Base-by-base conservation (phyloP, 1,140 invertebrate genomes). In the Armadillidium nasatum region DNA sequence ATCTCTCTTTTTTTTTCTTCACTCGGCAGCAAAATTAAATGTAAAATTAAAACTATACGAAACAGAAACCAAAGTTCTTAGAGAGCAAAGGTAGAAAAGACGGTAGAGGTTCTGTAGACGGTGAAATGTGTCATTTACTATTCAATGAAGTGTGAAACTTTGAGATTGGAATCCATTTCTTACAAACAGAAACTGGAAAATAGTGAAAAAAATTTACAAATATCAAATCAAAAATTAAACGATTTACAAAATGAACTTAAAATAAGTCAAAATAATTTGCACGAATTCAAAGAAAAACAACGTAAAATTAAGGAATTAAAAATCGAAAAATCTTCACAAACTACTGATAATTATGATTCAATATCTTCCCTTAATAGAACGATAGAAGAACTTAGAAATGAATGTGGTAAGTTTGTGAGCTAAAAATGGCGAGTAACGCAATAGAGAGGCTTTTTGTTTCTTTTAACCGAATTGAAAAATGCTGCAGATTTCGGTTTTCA, bases 211-310 rank as follows among this genome's bases (percentile, higher is more conserved):
- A 86, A 87, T 78, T 85, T 84, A 68, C 89, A 91, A 81, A 88
- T 87, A 82, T 83, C 87, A 68, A 83, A 88, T 54, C 83, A 75
- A 11, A 78, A 74, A 44, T 15, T 80, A 10, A 19, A 76, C 73
- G 84, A 84, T 46, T 83, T 88, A 78, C 88, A 90, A 83, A 87
- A 86, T 46, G 86, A 86, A 76, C 85, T 88, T 81, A 84, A 86
- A 54, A 86, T 86, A 44, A 89, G 89, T 86, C 86, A 87, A 80
- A 85, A 85, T 81, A 84, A 87, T 83, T 87, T 89, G 70, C 86
- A 88, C 78, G 86, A 88, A 85, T 84, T 89, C 86, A 89, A 89
- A 87, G 85, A 6, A 33, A 33, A 33, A 33, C 33, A 33, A 33
- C 33, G 6, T 3, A 33, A 33, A 33, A 33, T 33, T 33, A 33